Evolutionary conservation across 2,113 vertebrate species (phyloP), one percentile per base, ranked within the genome.

Genomic region (Cynoglossus semilaevis): DNA sequence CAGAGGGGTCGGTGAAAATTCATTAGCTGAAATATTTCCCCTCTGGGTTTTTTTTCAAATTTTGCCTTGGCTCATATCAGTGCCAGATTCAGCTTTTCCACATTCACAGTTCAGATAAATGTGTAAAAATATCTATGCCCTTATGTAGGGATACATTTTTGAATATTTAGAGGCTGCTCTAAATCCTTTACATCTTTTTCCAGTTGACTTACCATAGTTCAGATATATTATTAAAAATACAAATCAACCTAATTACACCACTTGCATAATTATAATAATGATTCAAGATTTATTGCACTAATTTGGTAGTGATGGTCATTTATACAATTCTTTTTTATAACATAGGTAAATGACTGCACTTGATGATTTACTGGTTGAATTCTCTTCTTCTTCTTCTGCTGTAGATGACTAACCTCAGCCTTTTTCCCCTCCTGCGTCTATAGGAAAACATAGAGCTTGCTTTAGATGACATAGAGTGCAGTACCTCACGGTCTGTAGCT

Each of bases 391-490:
- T 43, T 41, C 14, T 64, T 48, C 42, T 72, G 55, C 61, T 14
- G 46, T 74, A 59, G 68, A 38, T 42, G 51, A 55, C 87, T 93
- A 85, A 93, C 72, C 22, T 10, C 19, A 55, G 16, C 73, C 76
- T 91, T 86, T 93, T 71, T 91, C 79, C 77, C 83, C 22, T 68
- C 72, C 76, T 78, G 59, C 63, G n/a, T 75, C 74, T 89, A 29
- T 29, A 99, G 97, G 97, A 99, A 87, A 96, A 96, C 87, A 94
- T 99, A 77, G 96, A 96, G 74, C 88, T 99, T 72, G 87, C 90
- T 35, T 94, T 98, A 92, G 91, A 97, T 67, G 96, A 97, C 74
- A 83, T 94, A 77, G 96, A 99, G 82, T 91, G 93, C 11, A 81
- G 78, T 76, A 83, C 79, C 42, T 93, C 91, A 40, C 88, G 88